Conservation (phyloP, 2,113 vertebrate species). For the Xenopus tropicalis region DNA sequence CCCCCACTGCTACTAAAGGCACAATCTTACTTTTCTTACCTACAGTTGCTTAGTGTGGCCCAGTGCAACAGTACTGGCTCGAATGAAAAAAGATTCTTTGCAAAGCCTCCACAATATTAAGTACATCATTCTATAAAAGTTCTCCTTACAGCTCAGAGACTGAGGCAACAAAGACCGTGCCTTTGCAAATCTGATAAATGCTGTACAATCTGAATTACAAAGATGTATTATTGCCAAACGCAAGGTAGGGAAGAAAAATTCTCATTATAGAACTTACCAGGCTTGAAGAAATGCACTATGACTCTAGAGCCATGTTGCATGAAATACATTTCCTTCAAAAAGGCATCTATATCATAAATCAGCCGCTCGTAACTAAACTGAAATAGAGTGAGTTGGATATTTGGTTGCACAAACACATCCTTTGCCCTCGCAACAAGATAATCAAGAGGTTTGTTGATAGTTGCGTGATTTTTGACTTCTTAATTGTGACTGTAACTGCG, state of each 20-base stretch:
- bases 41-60: no score
- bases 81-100: no score
- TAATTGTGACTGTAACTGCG: constrained; percentile 12
- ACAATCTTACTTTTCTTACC: no score
- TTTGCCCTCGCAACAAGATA: not conserved
- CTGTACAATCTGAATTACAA: constrained; percentile 9
- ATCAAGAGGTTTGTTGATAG: not conserved
- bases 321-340: constrained; percentile 25
- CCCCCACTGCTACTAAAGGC: no score
- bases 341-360: constrained; percentile 36
- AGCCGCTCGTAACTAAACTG: constrained; percentile 15
- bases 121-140: no score
- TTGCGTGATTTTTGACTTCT: constrained; percentile 7
- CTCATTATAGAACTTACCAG: constrained; percentile 17
- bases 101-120: no score
- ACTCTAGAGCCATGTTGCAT: constrained; percentile 29
- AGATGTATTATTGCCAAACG: constrained; percentile 13
- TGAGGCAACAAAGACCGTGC: no score
- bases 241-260: constrained; percentile 18
- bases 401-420: no score
- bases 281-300: constrained; percentile 17
- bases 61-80: no score
- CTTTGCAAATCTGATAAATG: no score
- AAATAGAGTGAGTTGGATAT: constrained; percentile 1
- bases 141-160: no score